Conservation (phyloP, 2,888 invertebrate genomes). For the Plebejus argus region DNA sequence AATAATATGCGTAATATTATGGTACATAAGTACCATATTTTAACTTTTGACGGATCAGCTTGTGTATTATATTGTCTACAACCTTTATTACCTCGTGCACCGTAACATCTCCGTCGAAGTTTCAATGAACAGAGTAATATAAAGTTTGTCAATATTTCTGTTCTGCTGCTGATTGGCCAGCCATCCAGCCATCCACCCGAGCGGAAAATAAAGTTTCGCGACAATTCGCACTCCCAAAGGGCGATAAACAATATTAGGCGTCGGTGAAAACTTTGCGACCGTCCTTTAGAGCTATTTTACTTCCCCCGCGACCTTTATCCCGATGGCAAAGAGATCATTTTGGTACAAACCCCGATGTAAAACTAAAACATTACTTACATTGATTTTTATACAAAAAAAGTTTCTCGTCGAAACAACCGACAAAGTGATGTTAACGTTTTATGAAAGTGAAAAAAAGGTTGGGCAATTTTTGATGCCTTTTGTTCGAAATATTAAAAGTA, state of each 20-base stretch:
- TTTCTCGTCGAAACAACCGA: background rate
- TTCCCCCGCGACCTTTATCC: background rate
- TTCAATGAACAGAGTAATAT: conserved; percentile 57
- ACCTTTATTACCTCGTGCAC: background rate
- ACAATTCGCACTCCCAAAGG: conserved; percentile 45
- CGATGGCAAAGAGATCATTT: background rate
- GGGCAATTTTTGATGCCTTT: background rate
- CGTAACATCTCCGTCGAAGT: conserved; percentile 28
- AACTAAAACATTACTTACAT: conserved; percentile 30
- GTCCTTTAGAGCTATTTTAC: background rate
- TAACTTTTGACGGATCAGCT: background rate
- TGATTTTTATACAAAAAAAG: conserved; percentile 31
- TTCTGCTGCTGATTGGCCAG: conserved; percentile 63
- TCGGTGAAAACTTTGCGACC: conserved; percentile 1
- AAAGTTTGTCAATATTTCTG: conserved; percentile 74
- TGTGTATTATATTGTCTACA: background rate
- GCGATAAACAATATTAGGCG: conserved; percentile 42
- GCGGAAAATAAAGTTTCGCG: conserved; percentile 66
- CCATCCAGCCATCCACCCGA: conserved; percentile 50
- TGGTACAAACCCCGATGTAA: background rate
- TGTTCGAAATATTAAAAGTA: background rate
- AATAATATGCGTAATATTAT: too few species aligned
- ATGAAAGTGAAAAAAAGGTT: conserved; percentile 7
- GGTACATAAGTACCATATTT: too few species aligned
- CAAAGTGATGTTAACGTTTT: conserved; percentile 16